Base-by-base conservation (phyloP, 2,797 vertebrate species). In the Labroides dimidiatus region DNA sequence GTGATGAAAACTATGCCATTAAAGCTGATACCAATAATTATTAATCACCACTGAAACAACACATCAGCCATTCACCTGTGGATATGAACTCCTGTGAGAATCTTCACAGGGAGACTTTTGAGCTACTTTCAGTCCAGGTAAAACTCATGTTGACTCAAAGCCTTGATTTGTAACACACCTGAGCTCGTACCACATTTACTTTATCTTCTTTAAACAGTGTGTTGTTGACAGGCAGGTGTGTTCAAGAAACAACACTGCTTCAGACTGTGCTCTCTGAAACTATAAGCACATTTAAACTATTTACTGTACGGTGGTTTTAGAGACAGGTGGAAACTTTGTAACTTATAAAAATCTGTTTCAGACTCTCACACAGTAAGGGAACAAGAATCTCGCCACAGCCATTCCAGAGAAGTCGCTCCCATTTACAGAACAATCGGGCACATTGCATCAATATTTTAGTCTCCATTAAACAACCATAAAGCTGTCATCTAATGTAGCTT, bases 141-240 rank as follows among this genome's bases (percentile, higher is more conserved):
- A 89, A 89, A 79, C 91, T 89, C 77, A 69, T 87, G 81, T 89
- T 94, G 90, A 77, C 73, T 69, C 39, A 24, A 55, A 64, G 57
- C 88, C 88, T 76, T 8, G 19, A 45, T 65, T 82, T 75, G 87
- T 66, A 84, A 87, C 90, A 93, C 93, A 85, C 93, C 91, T 89
- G 72, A 83, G 75, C 67, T 89, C 85, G 87, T 93, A n/a, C n/a
- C n/a, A n/a, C n/a, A 94, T 75, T 83, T 4, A 4, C 74, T 90
- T 94, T 95, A 96, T 96, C 95, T 94, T 88, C 69, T 90, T 93
- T 94, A 93, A 94, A 95, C 90, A 93, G 80, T 71, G 85, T 77
- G 63, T 90, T 93, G 70, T 76, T 45, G 63, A 87, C 72, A 86
- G 63, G 80, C 81, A 75, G 82, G 78, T 20, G 24, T 80, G 86